Percentiles rank a stretch among this genome's conserved stretches.
These are phyloP conservation scores for Labrus mixtus DNA, from an alignment of 2,113 vertebrate genomes.

Conservation along the genomic window DNA sequence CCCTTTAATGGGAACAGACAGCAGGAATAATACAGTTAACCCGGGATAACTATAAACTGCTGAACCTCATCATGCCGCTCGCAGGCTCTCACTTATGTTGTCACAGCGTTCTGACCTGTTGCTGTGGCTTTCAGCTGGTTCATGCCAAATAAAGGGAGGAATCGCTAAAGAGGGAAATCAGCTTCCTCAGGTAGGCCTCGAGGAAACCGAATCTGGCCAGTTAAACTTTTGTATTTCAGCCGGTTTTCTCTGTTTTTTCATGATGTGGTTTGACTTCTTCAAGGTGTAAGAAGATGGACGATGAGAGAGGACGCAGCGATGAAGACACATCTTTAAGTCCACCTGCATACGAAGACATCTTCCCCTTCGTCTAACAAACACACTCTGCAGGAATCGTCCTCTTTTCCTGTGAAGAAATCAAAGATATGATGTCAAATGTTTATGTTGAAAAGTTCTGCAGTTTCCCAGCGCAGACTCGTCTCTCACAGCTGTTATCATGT, in stretches of 20 bases:
- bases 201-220: slow-evolving; percentile 20
- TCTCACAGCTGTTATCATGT: slow-evolving; percentile 54
- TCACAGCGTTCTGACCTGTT: slow-evolving; percentile 63
- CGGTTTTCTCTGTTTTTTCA: too few relatives aligned
- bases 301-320: background rate
- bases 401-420: background rate
- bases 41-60: slow-evolving; percentile 64
- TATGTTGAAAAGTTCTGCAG: background rate
- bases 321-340: slow-evolving; percentile 43
- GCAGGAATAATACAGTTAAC: slow-evolving; percentile 72
- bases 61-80: slow-evolving; percentile 44
- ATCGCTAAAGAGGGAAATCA: slow-evolving; percentile 41
- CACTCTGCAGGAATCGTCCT: background rate
- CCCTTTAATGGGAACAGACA: slow-evolving; percentile 68
- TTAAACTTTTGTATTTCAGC: background rate
- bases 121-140: slow-evolving; percentile 48
- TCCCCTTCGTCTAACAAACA: slow-evolving; percentile 25
- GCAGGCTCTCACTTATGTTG: slow-evolving; percentile 54
- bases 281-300: slow-evolving; percentile 15
- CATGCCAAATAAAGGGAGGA: slow-evolving; percentile 59
- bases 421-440: background rate
- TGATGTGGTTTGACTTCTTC: background rate
- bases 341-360: slow-evolving; percentile 73
- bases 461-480: slow-evolving; percentile 11
- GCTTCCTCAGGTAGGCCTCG: slow-evolving; percentile 32